Evolutionary conservation across 1,140 invertebrate species (phyloP).

Genomic region (Ips nitidus): DNA sequence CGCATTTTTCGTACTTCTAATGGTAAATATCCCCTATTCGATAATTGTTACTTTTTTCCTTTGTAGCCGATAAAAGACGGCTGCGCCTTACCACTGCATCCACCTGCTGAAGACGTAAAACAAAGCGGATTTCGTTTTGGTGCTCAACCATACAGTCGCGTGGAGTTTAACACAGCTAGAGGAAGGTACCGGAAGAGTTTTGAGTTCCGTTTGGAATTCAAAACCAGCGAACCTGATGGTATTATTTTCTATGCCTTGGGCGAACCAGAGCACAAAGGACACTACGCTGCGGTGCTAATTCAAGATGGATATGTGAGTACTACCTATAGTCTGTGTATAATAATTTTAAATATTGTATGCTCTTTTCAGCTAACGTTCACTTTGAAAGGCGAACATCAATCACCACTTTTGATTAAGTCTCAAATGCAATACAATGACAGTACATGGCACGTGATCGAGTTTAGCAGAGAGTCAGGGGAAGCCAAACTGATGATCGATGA

Average conservation of each 20-base stretch:
- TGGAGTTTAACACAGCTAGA: conserved; percentile 68
- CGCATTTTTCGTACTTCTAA: not conserved
- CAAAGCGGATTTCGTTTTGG: conserved; percentile 37
- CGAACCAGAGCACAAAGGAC: conserved; percentile 57
- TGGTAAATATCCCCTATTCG: conserved; percentile 3
- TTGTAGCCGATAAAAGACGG: conserved; percentile 25
- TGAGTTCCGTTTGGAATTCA: conserved; percentile 80
- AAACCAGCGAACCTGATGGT: conserved; percentile 76
- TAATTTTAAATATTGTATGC: conserved; percentile 7
- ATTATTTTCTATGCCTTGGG: conserved; percentile 81
- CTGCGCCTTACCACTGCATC: conserved; percentile 40
- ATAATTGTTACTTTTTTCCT: not conserved
- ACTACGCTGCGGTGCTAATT: conserved; percentile 82
- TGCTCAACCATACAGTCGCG: conserved; percentile 63
- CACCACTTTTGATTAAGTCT: conserved; percentile 62
- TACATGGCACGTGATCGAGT: conserved; percentile 79
- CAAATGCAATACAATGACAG: conserved; percentile 73
- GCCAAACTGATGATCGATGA: conserved; percentile 73
- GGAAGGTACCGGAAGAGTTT: conserved; percentile 66
- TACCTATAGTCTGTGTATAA: not conserved
- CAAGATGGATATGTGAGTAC: conserved; percentile 70
- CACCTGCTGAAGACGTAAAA: conserved; percentile 32
- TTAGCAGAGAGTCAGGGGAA: conserved; percentile 59
- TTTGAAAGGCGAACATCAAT: conserved; percentile 67
- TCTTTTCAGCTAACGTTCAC: conserved; percentile 62